phyloP scores from a whole-genome alignment of 2,113 vertebrate genomes.

The Thunnus maccoyii region DNA sequence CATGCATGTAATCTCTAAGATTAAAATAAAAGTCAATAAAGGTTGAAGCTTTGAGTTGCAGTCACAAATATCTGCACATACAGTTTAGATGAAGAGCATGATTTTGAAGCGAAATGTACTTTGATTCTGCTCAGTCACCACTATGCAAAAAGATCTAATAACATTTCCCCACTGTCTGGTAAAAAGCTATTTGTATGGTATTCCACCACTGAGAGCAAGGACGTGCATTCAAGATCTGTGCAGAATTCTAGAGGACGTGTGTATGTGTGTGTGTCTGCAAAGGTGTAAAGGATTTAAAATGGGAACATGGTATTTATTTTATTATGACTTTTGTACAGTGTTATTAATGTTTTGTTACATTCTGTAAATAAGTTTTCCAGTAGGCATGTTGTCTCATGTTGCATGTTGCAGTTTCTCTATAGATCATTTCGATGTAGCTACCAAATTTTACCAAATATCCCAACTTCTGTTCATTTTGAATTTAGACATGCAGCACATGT shows the following conservation, averaged over 20 bases:
- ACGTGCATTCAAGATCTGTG: not conserved
- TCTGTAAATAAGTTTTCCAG: not conserved
- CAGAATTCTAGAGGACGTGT: not conserved
- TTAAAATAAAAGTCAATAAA: slow-evolving; percentile 20
- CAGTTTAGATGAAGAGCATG: not conserved
- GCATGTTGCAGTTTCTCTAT: not conserved
- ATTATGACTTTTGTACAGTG: too few relatives aligned
- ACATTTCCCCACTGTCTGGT: not conserved
- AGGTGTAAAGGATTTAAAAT: not conserved
- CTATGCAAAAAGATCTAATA: slow-evolving; percentile 3
- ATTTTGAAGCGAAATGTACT: not conserved
- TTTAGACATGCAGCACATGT: not conserved
- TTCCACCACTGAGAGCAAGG: slow-evolving; percentile 3
- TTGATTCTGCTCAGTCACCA: slow-evolving; percentile 12
- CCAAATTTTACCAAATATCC: too few relatives aligned
- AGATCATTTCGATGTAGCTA: too few relatives aligned
- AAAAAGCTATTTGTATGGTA: slow-evolving; percentile 12
- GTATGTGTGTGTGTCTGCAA: not conserved
- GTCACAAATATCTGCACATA: slow-evolving; percentile 1
- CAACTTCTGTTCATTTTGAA: too few relatives aligned
- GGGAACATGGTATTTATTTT: too few relatives aligned
- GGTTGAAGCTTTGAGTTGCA: slow-evolving; percentile 1
- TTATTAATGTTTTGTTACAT: too few relatives aligned
- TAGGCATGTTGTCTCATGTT: not conserved
- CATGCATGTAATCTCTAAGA: slow-evolving; percentile 18